Percentiles rank a stretch among this genome's conserved stretches.
These are phyloP conservation scores for Scopus umbretta DNA, from an alignment of 2,113 vertebrate species.

Conservation along the genomic window DNA sequence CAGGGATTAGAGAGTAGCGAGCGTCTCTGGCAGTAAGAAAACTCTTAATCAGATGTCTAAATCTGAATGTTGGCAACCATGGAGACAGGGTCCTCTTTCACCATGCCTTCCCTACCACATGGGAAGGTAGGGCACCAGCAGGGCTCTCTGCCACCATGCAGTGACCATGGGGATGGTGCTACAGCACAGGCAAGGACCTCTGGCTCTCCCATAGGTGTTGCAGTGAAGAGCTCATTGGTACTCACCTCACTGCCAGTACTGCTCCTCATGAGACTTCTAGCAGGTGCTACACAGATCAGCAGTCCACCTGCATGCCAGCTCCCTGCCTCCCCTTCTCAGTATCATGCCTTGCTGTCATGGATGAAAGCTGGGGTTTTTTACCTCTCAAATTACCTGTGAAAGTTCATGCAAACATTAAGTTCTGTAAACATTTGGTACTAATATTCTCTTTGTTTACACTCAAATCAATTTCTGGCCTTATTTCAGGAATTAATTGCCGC, in stretches of 20 bases:
- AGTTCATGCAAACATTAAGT: neutral
- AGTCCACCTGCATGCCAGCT: neutral
- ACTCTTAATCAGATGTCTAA: neutral
- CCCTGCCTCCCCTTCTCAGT: neutral
- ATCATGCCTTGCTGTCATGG: neutral
- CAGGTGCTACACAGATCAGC: neutral
- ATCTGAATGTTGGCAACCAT: neutral
- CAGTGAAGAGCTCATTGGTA: neutral
- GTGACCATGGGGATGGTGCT: neutral
- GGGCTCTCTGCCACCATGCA: neutral
- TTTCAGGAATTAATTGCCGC: neutral
- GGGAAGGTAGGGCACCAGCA: neutral
- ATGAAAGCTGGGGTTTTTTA: neutral
- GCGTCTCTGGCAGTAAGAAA: neutral
- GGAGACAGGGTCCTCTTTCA: neutral
- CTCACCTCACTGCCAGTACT: neutral
- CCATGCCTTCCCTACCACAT: accelerated
- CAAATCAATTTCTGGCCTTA: neutral
- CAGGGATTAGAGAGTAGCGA: neutral
- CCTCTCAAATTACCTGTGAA: neutral
- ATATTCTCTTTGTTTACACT: neutral
- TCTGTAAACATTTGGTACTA: neutral
- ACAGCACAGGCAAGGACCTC: neutral
- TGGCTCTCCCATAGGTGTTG: neutral
- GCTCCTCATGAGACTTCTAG: neutral